Conservation (phyloP, 2,113 vertebrate species). For the Galbula dea region DNA sequence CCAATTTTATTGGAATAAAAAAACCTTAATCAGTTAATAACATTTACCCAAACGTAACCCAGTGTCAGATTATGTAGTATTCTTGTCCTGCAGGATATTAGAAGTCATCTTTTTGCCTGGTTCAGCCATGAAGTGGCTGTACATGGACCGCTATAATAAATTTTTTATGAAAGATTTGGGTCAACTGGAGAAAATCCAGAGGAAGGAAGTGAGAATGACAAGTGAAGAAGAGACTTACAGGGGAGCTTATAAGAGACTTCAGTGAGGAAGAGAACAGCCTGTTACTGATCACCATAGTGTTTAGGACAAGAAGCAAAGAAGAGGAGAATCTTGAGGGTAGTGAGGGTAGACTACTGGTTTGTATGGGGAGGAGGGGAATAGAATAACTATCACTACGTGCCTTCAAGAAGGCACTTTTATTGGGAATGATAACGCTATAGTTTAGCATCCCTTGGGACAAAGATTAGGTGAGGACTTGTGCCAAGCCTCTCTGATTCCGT, state of each 20-base stretch:
- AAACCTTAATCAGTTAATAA: not conserved
- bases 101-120: not conserved
- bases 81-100: not conserved
- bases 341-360: rapidly evolving
- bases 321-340: not conserved
- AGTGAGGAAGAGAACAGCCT: not conserved
- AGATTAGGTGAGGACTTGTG: not conserved
- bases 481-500: not conserved
- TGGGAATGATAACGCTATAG: not conserved
- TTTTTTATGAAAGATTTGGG: slow-evolving; percentile 19
- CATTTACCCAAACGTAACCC: not conserved
- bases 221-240: not conserved
- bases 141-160: not conserved
- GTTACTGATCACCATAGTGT: not conserved
- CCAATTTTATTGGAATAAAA: not conserved
- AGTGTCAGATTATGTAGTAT: not conserved
- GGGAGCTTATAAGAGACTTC: not conserved
- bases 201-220: not conserved
- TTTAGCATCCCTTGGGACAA: not conserved
- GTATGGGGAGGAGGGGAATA: not conserved
- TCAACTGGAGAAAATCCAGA: not conserved
- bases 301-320: not conserved
- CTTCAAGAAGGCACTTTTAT: not conserved
- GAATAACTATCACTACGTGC: not conserved
- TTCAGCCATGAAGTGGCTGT: not conserved